Base-by-base conservation (phyloP, 2,797 vertebrate genomes). In the Platalea minor region DNA sequence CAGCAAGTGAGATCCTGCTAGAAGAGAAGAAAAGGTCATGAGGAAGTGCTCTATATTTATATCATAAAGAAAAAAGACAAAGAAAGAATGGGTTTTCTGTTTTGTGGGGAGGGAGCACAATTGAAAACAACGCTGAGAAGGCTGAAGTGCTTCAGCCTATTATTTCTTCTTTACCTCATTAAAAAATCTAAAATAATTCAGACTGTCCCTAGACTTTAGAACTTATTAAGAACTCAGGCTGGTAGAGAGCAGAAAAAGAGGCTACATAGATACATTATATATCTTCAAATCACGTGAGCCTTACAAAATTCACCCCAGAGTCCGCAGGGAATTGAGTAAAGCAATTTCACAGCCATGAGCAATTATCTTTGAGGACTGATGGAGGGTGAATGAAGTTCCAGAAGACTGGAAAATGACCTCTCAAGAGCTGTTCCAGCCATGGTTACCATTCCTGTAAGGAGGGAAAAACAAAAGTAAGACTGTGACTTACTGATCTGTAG, bases 331-430 rank as follows among this genome's bases (percentile, higher is more conserved):
- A 89, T 20, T 19, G 43, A 91, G 70, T 48, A 57, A 91, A 85
- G 68, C 79, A 80, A 78, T 94, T 89, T 85, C 89, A 85, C 54
- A 92, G 73, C 41, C 85, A 81, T 24, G 26, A 91, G 50, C 77
- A 94, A 90, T 86, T 86, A 80, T 85, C 41, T 89, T 35, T 77
- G 76, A 90, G 82, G 61, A n/a, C 46, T 69, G 73, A 81, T 33
- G 65, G 76, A 88, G 17, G 54, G 53, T 54, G 39, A 91, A 91
- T 25, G 41, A 88, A 90, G 76, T 75, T 92, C 60, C 92, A 92
- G 61, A 89, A 93, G 76, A 85, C 31, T 91, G 87, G 79, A 88
- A 92, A 95, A 92, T 43, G 76, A 91, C 75, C 56, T 85, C 72
- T 92, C 60, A 78, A 85, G 72, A 91, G 76, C 46, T 88, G 69